Percentiles rank a stretch among this genome's conserved stretches.
Evolutionary conservation across 2,797 vertebrate genomes (phyloP).

Genomic region (Pelodytes ibericus): DNA sequence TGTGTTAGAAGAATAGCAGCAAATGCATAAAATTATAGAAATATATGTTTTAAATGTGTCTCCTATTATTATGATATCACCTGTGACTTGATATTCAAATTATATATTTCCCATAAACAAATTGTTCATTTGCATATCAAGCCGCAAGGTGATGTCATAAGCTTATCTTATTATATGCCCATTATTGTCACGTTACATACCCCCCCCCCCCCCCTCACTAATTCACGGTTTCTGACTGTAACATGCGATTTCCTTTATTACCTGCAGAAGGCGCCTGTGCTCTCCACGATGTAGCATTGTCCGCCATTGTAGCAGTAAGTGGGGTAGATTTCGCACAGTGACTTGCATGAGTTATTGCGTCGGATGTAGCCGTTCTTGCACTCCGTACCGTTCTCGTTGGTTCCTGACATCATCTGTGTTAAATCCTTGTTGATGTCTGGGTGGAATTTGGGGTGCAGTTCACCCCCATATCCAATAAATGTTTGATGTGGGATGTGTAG

Average conservation of each 20-base stretch:
- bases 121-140: no score
- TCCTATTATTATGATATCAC: no score
- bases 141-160: no score
- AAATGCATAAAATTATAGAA: no score
- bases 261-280: conserved; percentile 92
- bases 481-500: conserved; percentile 58
- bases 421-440: conserved; percentile 60
- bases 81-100: no score
- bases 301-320: conserved; percentile 95
- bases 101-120: no score
- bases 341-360: conserved; percentile 87
- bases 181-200: no score
- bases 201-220: no score
- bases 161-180: no score
- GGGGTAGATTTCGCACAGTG: conserved; percentile 84
- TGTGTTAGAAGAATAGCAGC: no score
- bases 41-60: no score
- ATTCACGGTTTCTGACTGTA: neutral
- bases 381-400: conserved; percentile 70
- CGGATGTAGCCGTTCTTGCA: conserved; percentile 82
- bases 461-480: conserved; percentile 57
- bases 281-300: conserved; percentile 93
- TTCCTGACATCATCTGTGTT: conserved; percentile 30
- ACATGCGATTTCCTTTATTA: conserved; percentile 64
- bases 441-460: conserved; percentile 56